Evolutionary conservation across 2,113 vertebrate species (phyloP).

Genomic region (Strigops habroptila): DNA sequence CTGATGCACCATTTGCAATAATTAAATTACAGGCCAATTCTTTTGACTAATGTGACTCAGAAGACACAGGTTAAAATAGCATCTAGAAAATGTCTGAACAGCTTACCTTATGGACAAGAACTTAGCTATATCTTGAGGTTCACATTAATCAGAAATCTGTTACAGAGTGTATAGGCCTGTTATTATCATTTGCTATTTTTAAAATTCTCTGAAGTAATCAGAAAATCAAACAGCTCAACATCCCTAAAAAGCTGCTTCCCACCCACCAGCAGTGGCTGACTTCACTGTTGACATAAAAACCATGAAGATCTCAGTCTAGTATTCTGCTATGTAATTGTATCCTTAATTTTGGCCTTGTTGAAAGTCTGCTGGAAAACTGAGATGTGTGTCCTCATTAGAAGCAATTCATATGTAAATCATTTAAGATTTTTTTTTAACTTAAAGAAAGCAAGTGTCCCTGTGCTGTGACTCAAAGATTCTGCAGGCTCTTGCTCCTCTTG

Average conservation of each 20-base stretch:
- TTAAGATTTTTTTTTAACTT: not conserved
- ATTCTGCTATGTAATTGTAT: constrained; percentile 59
- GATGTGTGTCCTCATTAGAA: constrained; percentile 57
- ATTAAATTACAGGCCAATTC: constrained; percentile 50
- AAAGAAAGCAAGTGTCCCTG: not conserved
- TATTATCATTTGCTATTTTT: constrained; percentile 68
- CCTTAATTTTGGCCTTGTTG: constrained; percentile 62
- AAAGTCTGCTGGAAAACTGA: constrained; percentile 54
- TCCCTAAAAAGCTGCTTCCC: constrained; percentile 42
- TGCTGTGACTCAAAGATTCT: not conserved
- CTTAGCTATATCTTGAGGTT: not conserved
- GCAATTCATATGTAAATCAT: constrained; percentile 68
- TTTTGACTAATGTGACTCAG: constrained; percentile 40
- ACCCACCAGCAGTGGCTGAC: constrained; percentile 58
- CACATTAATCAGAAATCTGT: constrained; percentile 47
- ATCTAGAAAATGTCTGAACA: constrained; percentile 12
- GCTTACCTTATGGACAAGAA: not conserved
- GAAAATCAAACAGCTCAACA: constrained; percentile 62
- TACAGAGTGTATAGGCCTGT: constrained; percentile 32
- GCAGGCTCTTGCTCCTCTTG: not conserved
- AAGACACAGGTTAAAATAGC: constrained; percentile 45
- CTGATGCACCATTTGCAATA: constrained; percentile 49
- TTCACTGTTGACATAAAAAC: constrained; percentile 60
- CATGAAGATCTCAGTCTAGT: constrained; percentile 42
- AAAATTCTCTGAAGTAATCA: constrained; percentile 65